Evolutionary conservation across 2,888 invertebrate species (phyloP).

Genomic region (Marasmarcha lunaedactyla): DNA sequence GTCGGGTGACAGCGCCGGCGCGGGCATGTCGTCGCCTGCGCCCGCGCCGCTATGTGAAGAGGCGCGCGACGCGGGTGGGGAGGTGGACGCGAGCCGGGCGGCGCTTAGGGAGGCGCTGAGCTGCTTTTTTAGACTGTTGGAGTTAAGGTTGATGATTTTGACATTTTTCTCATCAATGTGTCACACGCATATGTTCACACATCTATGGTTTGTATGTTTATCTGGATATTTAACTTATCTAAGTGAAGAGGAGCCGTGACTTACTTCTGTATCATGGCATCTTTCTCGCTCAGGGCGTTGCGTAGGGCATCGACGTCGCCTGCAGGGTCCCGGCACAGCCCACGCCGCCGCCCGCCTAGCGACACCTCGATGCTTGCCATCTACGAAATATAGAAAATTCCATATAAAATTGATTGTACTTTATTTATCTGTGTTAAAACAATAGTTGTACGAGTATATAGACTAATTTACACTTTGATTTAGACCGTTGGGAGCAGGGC

Average conservation of each 20-base stretch:
- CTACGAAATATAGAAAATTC: too few species aligned
- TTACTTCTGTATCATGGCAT: conserved; percentile 84
- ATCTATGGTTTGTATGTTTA: too few species aligned
- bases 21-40: conserved; percentile 31
- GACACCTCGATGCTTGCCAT: conserved; percentile 90
- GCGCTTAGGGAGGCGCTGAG: conserved; percentile 73
- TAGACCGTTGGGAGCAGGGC: neutral
- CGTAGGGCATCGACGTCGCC: conserved; percentile 77
- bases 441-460: conserved; percentile 1
- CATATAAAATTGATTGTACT: conserved; percentile 3
- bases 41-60: conserved; percentile 6
- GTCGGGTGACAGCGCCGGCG: conserved; percentile 55
- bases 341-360: conserved; percentile 50
- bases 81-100: conserved; percentile 49
- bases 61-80: conserved; percentile 32
- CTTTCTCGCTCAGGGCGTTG: conserved; percentile 81
- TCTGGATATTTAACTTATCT: too few species aligned
- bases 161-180: too few species aligned
- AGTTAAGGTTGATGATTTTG: too few species aligned
- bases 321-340: conserved; percentile 48
- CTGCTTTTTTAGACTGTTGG: conserved; percentile 73
- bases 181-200: too few species aligned
- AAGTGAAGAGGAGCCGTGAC: too few species aligned
- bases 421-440: conserved; percentile 2
- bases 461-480: neutral